Base-by-base conservation (phyloP, 2,888 invertebrate genomes). In the Rhynchonema sp. region DNA sequence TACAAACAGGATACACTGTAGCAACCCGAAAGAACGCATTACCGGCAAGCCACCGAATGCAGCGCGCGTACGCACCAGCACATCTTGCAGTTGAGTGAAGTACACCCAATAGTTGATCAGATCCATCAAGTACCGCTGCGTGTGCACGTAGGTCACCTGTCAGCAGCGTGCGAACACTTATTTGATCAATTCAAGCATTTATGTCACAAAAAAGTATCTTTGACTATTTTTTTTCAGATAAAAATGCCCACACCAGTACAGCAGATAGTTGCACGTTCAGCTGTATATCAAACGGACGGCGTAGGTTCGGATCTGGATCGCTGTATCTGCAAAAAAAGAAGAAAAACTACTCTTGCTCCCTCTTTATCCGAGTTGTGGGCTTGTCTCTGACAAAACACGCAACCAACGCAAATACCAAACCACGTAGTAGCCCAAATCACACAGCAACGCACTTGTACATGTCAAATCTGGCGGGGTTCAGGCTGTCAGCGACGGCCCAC, bases 81-180 rank as follows among this genome's bases (percentile, higher is more conserved):
- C 83, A 62, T 84, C 82, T 70, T 87, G 84, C 57, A 90, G 76
- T 64, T 88, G 84, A 2, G 85, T 81, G 73, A 94, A 88, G 60
- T 78, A 74, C 64, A 76, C 74, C 64, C 87, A 84, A 76, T 91
- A 92, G 2, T 86, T 84, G 68, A 87, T 83, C 60, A 91, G 78
- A 74, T 91, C 91, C 26, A 83, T 82, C 58, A 91, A 82, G 77
- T 94, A 96, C 59, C 91, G 80, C 71, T 89, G 87, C 0, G 92
- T 91, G 76, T 94, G 91, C 58, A 91, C 84, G 74, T 91, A 91
- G 68, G 27, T 22, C 23, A 9, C n/a, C n/a, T n/a, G n/a, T n/a
- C n/a, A n/a, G n/a, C n/a, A n/a, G n/a, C n/a, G n/a, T n/a, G n/a
- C n/a, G n/a, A n/a, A n/a, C 46, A 46, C 46, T 46, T 22, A 56